Conservation (phyloP, 2,888 invertebrate species). For the Rotaria magnacalcarata region DNA sequence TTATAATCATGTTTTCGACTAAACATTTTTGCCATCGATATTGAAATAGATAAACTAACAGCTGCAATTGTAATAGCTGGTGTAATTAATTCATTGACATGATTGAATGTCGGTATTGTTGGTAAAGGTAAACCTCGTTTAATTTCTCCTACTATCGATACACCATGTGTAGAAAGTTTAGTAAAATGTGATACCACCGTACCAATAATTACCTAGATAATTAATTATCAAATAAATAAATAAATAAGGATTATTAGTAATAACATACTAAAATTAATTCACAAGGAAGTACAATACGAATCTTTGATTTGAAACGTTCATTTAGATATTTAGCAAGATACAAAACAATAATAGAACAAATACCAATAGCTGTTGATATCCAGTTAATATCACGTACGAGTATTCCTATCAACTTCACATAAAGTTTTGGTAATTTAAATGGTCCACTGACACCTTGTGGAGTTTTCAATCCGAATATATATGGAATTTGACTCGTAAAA, state of each 20-base stretch:
- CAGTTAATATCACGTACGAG: neutral
- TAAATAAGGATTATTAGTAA: neutral
- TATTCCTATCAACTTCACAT: neutral
- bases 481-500: slow-evolving; percentile 54
- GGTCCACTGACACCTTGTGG: neutral
- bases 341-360: neutral
- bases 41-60: slow-evolving; percentile 10
- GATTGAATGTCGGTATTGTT: neutral
- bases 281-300: slow-evolving; percentile 7
- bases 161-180: neutral
- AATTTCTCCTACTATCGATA: neutral
- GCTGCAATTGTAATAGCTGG: slow-evolving; percentile 23
- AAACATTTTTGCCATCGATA: slow-evolving; percentile 36
- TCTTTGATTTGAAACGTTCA: slow-evolving; percentile 13
- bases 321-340: neutral
- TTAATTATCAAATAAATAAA: no score
- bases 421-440: neutral
- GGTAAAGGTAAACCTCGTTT: neutral
- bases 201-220: neutral
- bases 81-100: neutral
- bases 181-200: neutral
- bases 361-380: neutral
- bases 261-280: slow-evolving; percentile 15
- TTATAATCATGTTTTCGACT: slow-evolving; percentile 35
- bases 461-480: slow-evolving; percentile 52